Evolutionary conservation across 2,888 invertebrate genomes (phyloP).

Genomic region (Cheilosia variabilis): DNA sequence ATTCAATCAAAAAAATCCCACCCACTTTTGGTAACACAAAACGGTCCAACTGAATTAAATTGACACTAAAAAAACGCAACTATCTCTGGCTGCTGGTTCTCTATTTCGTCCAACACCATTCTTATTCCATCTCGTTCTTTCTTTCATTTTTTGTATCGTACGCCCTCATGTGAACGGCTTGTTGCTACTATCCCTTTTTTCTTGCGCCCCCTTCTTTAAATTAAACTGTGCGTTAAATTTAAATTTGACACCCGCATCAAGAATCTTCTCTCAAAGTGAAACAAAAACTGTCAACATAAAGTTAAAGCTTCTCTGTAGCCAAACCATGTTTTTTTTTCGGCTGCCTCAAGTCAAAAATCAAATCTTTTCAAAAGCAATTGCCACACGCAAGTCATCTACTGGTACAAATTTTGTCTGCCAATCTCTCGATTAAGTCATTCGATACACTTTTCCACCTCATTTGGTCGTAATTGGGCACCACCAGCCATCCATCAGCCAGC

Average conservation of each 20-base stretch:
- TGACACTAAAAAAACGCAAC: no score
- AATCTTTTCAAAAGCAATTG: constrained; percentile 82
- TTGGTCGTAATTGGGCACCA: constrained; percentile 84
- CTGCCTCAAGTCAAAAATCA: constrained; percentile 71
- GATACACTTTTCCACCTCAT: constrained; percentile 84
- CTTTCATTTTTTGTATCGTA: background rate
- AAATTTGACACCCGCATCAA: constrained; percentile 68
- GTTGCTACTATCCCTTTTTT: constrained; percentile 24
- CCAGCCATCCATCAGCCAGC: constrained; percentile 76
- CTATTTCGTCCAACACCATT: background rate
- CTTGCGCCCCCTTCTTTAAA: background rate
- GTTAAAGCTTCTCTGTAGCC: constrained; percentile 30
- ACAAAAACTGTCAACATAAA: constrained; percentile 67
- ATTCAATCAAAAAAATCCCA: no score
- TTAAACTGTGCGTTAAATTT: constrained; percentile 70
- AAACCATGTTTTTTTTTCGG: constrained; percentile 11
- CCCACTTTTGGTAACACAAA: no score
- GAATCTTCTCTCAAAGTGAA: constrained; percentile 24
- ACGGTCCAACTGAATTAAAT: no score
- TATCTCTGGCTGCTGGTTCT: background rate
- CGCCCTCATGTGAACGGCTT: constrained; percentile 20
- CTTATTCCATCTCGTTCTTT: background rate
- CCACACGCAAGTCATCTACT: constrained; percentile 84
- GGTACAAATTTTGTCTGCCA: constrained; percentile 77
- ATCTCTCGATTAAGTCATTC: constrained; percentile 81